A percentile compares a stretch with the other conserved stretches of the same genome.
These are phyloP conservation scores for Drosophila nigromelanica DNA, from an alignment of 1,140 invertebrate genomes.

Conservation along the genomic window DNA sequence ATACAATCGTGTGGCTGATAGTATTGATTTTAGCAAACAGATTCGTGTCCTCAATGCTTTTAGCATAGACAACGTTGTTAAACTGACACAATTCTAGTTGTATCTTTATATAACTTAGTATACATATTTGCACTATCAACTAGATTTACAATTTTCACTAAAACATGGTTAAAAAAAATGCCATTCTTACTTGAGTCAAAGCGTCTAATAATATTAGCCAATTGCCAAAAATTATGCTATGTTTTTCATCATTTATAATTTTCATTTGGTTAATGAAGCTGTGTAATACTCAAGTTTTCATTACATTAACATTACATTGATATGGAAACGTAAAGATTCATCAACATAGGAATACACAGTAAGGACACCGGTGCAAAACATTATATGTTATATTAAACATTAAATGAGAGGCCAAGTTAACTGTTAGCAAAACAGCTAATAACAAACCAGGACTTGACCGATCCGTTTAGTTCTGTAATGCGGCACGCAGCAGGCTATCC, in stretches of 20 bases:
- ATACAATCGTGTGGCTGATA: not conserved
- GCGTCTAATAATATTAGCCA: slow-evolving; percentile 66
- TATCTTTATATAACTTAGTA: not conserved
- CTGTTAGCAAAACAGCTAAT: slow-evolving; percentile 16
- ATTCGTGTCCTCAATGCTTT: not conserved
- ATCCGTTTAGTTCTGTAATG: slow-evolving; percentile 67
- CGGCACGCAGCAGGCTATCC: slow-evolving; percentile 70
- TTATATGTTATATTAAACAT: slow-evolving; percentile 41
- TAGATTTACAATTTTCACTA: slow-evolving; percentile 38
- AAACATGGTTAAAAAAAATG: slow-evolving; percentile 47
- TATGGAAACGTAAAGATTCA: slow-evolving; percentile 15
- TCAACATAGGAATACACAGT: slow-evolving; percentile 48
- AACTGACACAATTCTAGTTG: slow-evolving; percentile 1
- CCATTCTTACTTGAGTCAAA: slow-evolving; percentile 24
- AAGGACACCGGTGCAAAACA: slow-evolving; percentile 74
- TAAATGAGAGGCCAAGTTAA: slow-evolving; percentile 32
- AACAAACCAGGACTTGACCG: slow-evolving; percentile 15
- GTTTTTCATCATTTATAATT: slow-evolving; percentile 27
- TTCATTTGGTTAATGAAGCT: slow-evolving; percentile 61
- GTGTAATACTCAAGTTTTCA: slow-evolving; percentile 65
- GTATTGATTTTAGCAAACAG: not conserved
- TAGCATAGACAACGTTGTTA: not conserved
- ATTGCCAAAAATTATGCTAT: slow-evolving; percentile 73
- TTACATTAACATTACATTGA: slow-evolving; percentile 40
- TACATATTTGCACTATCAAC: slow-evolving; percentile 25